Evolutionary conservation across 2,113 vertebrate species (phyloP).

Genomic region (Varanus salvator): DNA sequence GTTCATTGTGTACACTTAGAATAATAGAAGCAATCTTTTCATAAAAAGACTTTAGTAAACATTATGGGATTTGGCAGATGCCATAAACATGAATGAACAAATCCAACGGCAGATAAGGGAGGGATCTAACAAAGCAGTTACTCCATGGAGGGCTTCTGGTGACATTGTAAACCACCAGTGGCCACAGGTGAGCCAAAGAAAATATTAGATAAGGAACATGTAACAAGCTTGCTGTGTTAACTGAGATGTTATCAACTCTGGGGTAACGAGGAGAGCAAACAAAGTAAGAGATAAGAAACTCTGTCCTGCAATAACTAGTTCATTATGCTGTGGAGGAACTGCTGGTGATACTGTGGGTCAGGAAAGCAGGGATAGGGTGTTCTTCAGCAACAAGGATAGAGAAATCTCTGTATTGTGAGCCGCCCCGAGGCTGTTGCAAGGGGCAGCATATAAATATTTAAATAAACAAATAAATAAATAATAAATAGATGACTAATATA

Average conservation of each 20-base stretch:
- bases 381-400: constrained; percentile 29
- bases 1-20: constrained; percentile 37
- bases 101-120: constrained; percentile 69
- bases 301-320: constrained; percentile 61
- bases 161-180: constrained; percentile 74
- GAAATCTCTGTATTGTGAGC: constrained; percentile 9
- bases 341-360: constrained; percentile 46
- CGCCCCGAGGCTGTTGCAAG: no score
- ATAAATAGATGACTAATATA: constrained; percentile 15
- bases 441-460: no score
- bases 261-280: constrained; percentile 65
- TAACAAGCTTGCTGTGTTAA: constrained; percentile 74
- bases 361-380: constrained; percentile 51
- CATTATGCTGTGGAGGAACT: constrained; percentile 61
- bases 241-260: constrained; percentile 60
- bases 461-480: no score
- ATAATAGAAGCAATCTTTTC: constrained; percentile 57
- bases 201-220: constrained; percentile 78
- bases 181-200: constrained; percentile 66
- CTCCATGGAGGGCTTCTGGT: constrained; percentile 63
- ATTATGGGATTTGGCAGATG: constrained; percentile 51
- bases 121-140: constrained; percentile 54
- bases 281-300: constrained; percentile 70
- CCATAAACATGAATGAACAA: constrained; percentile 63
- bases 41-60: constrained; percentile 46